Evolutionary conservation across 2,113 vertebrate species (phyloP), one percentile per base, ranked within the genome.

Genomic region (Recurvirostra avosetta): DNA sequence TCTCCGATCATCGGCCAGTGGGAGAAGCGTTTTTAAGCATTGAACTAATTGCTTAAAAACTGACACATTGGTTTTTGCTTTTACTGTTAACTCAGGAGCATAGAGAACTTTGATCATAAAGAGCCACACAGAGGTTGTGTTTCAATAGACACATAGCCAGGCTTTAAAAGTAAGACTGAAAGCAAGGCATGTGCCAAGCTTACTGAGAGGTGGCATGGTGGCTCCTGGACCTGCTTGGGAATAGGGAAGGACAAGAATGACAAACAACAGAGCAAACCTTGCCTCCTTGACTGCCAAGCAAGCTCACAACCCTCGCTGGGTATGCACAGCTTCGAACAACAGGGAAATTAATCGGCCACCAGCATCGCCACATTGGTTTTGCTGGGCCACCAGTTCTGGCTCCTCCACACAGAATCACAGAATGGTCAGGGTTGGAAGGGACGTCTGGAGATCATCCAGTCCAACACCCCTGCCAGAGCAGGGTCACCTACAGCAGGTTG

Each of bases 261-360:
- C 29, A 26, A 78, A 43, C 5, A 66, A 29, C 32, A 8, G 36
- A 50, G 32, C 52, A 47, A 61, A 53, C 15, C 29, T 32, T 23
- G 40, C 20, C 34, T 32, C 30, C n/a, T 19, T 11, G 15, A 11
- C 36, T 58, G 65, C 11, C 0, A 1, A 52, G 34, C 0, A 0
- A 79, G 29, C 38, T 29, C 61, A 73, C 45, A 61, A 59, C 6
- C 38, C 59, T 67, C 4, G 1, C 23, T 80, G 52, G 59, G 29
- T 45, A 16, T 30, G 38, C 30, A 32, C 32, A 49, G 36, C 11
- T 50, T 84, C 41, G 73, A 55, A 49, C 15, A 41, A 63, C 25
- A n/a, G 21, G 26, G n/a, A 40, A 47, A 61, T 30, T 9, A 68
- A 59, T 45, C 1, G 1, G 22, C 15, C 29, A 40, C 36, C 23